phyloP scores from a whole-genome alignment of 1,140 invertebrate species.

The Phthorimaea operculella region DNA sequence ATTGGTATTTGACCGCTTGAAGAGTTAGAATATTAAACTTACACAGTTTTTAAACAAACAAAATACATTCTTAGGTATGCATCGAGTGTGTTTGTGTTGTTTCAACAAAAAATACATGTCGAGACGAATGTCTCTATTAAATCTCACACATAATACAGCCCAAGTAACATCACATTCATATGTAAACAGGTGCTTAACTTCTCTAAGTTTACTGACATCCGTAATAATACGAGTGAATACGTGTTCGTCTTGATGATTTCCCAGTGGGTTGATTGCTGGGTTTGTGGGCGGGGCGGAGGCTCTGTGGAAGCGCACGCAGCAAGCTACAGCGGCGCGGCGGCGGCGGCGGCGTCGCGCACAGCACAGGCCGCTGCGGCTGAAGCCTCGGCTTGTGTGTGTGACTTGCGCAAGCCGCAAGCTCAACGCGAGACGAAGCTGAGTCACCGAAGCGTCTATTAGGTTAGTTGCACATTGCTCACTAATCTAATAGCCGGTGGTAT shows the following conservation, averaged over 20 bases:
- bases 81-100: slow-evolving; percentile 28
- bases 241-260: neutral
- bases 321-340: neutral
- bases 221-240: slow-evolving; percentile 23
- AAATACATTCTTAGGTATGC: slow-evolving; percentile 27
- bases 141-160: slow-evolving; percentile 37
- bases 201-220: slow-evolving; percentile 50
- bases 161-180: slow-evolving; percentile 37
- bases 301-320: neutral
- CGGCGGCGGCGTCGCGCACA: too few species aligned
- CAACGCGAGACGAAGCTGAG: slow-evolving; percentile 42
- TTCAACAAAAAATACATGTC: slow-evolving; percentile 34
- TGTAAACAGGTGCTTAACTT: slow-evolving; percentile 53
- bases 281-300: neutral
- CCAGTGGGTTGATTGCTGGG: neutral
- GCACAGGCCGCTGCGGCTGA: slow-evolving; percentile 13
- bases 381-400: slow-evolving; percentile 29
- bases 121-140: slow-evolving; percentile 43
- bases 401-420: slow-evolving; percentile 36
- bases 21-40: neutral
- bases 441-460: slow-evolving; percentile 37
- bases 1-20: neutral
- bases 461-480: slow-evolving; percentile 20
- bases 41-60: slow-evolving; percentile 12
- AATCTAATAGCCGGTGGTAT: slow-evolving; percentile 1